phyloP scores from a whole-genome alignment of 2,888 invertebrate genomes.

The Steinernema carpocapsae region DNA sequence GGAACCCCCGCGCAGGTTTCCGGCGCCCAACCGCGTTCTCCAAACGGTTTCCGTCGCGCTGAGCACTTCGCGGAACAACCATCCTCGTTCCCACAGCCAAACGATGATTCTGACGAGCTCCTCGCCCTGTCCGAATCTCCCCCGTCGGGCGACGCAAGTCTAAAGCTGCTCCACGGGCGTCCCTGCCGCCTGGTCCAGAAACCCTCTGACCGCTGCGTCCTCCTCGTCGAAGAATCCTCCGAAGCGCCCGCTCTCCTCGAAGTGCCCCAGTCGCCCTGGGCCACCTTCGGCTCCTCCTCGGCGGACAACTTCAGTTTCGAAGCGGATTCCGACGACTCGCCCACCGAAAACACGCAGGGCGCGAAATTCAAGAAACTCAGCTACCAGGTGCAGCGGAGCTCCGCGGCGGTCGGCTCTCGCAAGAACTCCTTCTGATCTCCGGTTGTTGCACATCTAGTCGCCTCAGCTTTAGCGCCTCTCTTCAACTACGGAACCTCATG shows the following conservation, averaged over 20 bases:
- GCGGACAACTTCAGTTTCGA: slow-evolving; percentile 29
- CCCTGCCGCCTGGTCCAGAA: neutral
- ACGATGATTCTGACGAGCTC: slow-evolving; percentile 17
- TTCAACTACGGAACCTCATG: slow-evolving; percentile 21
- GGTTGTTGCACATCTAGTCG: slow-evolving; percentile 4
- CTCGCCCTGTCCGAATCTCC: slow-evolving; percentile 11
- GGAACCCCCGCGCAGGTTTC: neutral
- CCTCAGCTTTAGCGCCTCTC: neutral
- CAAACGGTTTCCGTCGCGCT: slow-evolving; percentile 28
- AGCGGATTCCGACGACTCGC: neutral
- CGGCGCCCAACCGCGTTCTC: neutral
- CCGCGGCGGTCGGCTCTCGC: neutral
- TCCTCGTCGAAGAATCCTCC: neutral
- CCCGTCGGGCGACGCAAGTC: slow-evolving; percentile 30
- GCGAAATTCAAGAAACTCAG: neutral
- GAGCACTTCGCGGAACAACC: neutral
- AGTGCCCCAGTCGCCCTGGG: neutral
- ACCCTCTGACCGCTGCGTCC: neutral
- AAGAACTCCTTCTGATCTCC: slow-evolving; percentile 29
- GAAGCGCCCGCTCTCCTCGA: neutral
- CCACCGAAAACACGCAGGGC: neutral
- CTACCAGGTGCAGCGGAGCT: neutral
- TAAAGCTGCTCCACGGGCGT: neutral
- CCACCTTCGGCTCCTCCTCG: neutral
- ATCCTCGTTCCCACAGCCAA: slow-evolving; percentile 19